Base-by-base conservation (phyloP, 64 coral and sea anemone species). In the Pocillopora verrucosa region DNA sequence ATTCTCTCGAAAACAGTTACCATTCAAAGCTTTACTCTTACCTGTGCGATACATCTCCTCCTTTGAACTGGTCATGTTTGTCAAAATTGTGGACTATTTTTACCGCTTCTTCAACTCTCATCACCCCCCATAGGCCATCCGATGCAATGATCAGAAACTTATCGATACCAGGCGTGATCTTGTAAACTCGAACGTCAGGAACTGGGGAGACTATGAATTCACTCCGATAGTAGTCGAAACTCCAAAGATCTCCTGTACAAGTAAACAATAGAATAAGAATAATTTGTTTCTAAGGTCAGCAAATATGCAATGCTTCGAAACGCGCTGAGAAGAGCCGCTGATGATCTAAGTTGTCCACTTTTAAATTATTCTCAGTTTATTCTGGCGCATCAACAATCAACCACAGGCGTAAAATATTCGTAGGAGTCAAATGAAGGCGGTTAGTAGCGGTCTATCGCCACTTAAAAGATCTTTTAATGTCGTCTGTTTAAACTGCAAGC, bases 81-180 rank as follows among this genome's bases (percentile, higher is more conserved):
- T 94, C 87, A 22, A 79, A 86, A 59, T 98, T 84, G 56, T 95
- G 80, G 30, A 98, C 89, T 80, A 94, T 95, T 20, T 89, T 84
- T 11, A 98, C 96, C 26, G 88, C 96, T 58, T 98, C 96, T 10
- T 98, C 93, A 11, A 88, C 86, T 35, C 85, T 91, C 87, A 98
- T 88, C 34, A 95, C 93, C 2, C 93, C 93, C 96, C 96, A 98
- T 36, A 98, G 87, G 76, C 96, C 96, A 87, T 98, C 96, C 12
- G 85, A 88, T 34, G 96, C 96, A 30, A 98, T 77, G n/a, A 98
- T 87, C 13, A 98, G 61, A 92, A 90, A 95, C 69, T 93, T 92
- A 24, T 98, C 90, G 72, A 77, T 57, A 34, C 75, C 82, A 65
- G 96, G 96, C 11, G 89, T 82, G 13, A 98, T 80, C 20, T 78